phyloP scores from a whole-genome alignment of 2,797 vertebrate genomes.

The Anguilla marmorata region DNA sequence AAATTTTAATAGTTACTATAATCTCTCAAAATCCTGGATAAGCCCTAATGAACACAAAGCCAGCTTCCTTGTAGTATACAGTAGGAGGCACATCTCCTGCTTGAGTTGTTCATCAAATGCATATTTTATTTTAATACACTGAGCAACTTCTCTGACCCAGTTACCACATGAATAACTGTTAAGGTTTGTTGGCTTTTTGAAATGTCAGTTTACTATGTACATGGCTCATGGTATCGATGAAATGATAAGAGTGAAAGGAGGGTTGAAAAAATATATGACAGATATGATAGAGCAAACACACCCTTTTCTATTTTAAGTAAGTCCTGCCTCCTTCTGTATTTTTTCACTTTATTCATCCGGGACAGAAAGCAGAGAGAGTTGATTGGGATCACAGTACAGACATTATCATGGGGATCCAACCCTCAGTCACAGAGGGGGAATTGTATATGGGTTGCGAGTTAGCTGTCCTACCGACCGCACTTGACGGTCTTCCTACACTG shows the following conservation, averaged over 20 bases:
- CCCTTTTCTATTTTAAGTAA: background rate
- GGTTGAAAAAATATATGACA: background rate
- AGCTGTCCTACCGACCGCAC: background rate
- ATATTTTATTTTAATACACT: background rate
- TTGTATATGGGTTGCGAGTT: background rate
- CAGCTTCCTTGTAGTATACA: background rate
- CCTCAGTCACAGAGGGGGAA: background rate
- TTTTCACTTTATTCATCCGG: background rate
- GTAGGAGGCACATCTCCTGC: background rate
- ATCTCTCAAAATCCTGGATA: constrained; percentile 1
- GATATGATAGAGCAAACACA: background rate
- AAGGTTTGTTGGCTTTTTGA: constrained; percentile 17
- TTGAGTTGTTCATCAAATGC: constrained; percentile 7
- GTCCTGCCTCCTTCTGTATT: background rate
- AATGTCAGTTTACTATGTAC: background rate
- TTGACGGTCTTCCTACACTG: background rate
- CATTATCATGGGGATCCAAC: background rate
- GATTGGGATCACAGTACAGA: background rate
- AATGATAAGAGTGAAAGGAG: background rate
- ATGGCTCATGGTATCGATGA: constrained; percentile 9
- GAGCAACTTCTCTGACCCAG: constrained; percentile 13
- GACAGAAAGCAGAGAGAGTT: background rate
- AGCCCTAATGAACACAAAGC: background rate
- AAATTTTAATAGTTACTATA: background rate
- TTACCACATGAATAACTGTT: constrained; percentile 27